Conservation (phyloP, 2,113 vertebrate species). For the Cepphus grylle region DNA sequence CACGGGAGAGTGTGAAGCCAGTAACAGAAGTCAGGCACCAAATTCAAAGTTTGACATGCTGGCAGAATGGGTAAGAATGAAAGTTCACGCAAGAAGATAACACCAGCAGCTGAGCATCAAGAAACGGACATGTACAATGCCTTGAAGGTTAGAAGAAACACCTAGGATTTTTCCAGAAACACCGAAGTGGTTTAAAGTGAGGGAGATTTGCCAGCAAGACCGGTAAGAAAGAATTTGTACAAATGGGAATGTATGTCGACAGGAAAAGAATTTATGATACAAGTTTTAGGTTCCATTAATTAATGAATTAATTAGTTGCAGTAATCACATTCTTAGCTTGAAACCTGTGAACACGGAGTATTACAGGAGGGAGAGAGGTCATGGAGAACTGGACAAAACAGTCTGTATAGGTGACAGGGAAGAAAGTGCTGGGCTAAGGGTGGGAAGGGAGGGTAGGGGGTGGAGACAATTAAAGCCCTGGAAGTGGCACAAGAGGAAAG, state of each 20-base stretch:
- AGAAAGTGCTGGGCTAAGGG: background rate
- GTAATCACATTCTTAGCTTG: background rate
- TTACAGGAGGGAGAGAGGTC: background rate
- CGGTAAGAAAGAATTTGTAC: background rate
- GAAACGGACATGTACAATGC: accelerated
- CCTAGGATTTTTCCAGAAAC: background rate
- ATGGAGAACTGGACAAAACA: background rate
- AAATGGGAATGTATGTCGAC: background rate
- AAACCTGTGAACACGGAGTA: background rate
- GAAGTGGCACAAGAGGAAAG: background rate
- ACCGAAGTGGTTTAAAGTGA: background rate
- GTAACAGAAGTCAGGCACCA: background rate
- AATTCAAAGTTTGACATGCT: background rate
- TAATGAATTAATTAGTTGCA: background rate
- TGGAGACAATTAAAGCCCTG: background rate
- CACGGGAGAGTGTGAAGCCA: background rate
- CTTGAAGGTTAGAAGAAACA: background rate
- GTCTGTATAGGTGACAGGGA: background rate
- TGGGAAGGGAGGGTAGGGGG: background rate
- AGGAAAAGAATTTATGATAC: background rate
- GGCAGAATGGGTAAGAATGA: background rate
- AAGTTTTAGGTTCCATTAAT: background rate
- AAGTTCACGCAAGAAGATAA: background rate
- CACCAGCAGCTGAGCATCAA: background rate
- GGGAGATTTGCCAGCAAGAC: accelerated